Percentiles rank a stretch among this genome's conserved stretches.
These are phyloP conservation scores for Rhynchomys soricoides DNA, from an alignment of 2,113 vertebrate species.

Conservation along the genomic window DNA sequence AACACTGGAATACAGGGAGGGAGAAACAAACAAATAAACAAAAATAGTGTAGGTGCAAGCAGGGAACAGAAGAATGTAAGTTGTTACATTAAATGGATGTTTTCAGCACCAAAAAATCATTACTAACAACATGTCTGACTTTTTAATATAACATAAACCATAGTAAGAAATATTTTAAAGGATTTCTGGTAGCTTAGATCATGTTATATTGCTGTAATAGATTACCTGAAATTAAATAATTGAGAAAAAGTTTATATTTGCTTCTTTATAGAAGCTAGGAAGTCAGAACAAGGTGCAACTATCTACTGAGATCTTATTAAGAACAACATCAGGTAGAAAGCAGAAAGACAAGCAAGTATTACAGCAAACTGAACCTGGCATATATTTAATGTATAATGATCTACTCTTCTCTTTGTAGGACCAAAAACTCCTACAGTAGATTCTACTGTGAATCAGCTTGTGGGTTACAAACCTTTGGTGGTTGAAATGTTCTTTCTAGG, in stretches of 20 bases:
- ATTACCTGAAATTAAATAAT: neutral
- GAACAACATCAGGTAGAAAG: neutral
- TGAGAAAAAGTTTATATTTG: neutral
- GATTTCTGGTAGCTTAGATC: neutral
- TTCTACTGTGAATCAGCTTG: too few relatives aligned
- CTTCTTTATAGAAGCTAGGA: neutral
- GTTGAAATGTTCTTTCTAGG: neutral
- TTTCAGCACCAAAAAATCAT: neutral
- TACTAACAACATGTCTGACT: neutral
- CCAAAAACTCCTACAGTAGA: neutral
- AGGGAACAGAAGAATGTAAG: neutral
- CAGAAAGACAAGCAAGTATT: neutral
- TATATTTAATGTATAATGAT: neutral
- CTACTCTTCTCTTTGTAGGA: neutral
- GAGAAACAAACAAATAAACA: neutral
- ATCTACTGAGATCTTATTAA: neutral
- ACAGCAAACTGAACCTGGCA: accelerated
- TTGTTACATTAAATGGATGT: neutral
- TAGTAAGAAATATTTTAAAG: neutral
- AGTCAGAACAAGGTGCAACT: accelerated
- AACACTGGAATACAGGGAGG: neutral
- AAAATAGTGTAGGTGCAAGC: neutral
- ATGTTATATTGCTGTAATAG: neutral
- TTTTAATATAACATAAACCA: neutral
- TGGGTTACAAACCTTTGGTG: neutral